These are phyloP conservation scores for Colletes latitarsis DNA, from an alignment of 1,140 invertebrate genomes.

Conservation along the genomic window DNA sequence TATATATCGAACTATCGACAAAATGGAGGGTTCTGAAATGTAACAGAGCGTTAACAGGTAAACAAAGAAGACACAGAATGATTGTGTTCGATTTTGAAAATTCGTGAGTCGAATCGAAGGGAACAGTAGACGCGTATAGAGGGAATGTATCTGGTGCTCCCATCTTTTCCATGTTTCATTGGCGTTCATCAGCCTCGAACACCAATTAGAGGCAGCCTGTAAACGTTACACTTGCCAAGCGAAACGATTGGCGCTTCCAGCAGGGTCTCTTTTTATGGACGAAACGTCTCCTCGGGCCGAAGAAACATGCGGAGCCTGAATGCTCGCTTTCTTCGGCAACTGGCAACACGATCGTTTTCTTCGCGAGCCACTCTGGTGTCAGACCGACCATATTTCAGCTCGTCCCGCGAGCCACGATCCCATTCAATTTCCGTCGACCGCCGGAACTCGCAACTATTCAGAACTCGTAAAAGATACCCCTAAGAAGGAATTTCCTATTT, in stretches of 20 bases:
- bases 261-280: constrained; percentile 60
- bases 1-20: no score
- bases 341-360: constrained; percentile 63
- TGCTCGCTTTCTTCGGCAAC: constrained; percentile 64
- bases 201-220: constrained; percentile 63
- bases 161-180: constrained; percentile 56
- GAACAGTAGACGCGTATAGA: not conserved
- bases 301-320: constrained; percentile 60
- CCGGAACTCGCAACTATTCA: not conserved
- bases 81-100: not conserved
- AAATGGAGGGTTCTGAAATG: no score
- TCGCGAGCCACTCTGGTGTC: constrained; percentile 52
- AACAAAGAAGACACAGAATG: not conserved
- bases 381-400: constrained; percentile 55
- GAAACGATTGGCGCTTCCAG: constrained; percentile 65
- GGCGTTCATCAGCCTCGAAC: constrained; percentile 65
- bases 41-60: not conserved
- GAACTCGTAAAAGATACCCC: not conserved
- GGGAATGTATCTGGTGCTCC: constrained; percentile 29
- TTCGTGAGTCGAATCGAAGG: not conserved
- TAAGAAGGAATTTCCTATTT: no score
- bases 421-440: constrained; percentile 12
- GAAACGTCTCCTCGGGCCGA: constrained; percentile 61
- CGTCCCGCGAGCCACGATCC: constrained; percentile 49
- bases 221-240: constrained; percentile 66